Evolutionary conservation across 2,888 invertebrate species (phyloP).

Genomic region (Conomelus anceps): DNA sequence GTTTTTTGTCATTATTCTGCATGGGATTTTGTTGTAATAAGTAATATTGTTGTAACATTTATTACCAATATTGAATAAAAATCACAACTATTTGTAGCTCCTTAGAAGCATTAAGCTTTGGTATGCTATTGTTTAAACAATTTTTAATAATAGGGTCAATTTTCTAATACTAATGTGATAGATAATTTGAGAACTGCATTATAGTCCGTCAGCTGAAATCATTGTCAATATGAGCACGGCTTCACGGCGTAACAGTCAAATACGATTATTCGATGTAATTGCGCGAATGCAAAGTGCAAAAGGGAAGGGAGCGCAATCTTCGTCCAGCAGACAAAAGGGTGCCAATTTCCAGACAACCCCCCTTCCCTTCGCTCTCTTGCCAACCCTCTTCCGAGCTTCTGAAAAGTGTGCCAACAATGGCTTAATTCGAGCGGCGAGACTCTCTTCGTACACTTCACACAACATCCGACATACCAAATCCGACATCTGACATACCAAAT

Average conservation of each 20-base stretch:
- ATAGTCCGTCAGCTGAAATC: background rate
- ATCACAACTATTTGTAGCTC: no score
- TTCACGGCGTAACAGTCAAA: background rate
- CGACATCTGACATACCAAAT: background rate
- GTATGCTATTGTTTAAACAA: no score
- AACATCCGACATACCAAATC: background rate
- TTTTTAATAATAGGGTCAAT: no score
- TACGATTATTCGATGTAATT: background rate
- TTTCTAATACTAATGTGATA: no score
- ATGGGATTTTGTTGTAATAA: no score
- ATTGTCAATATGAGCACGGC: background rate
- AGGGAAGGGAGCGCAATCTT: background rate
- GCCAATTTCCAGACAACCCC: background rate
- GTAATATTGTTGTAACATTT: no score
- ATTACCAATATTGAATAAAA: no score
- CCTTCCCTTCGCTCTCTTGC: no score
- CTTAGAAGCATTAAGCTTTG: no score
- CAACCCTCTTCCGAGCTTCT: background rate
- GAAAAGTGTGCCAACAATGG: background rate
- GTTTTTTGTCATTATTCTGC: no score
- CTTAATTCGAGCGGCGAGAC: background rate
- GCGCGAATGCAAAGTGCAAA: background rate
- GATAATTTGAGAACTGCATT: background rate
- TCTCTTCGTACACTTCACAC: background rate
- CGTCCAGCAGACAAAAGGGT: background rate